A percentile compares a stretch with the other conserved stretches of the same genome.
Evolutionary conservation across 2,888 invertebrate genomes (phyloP).

Genomic region (Drosophila diplacantha): DNA sequence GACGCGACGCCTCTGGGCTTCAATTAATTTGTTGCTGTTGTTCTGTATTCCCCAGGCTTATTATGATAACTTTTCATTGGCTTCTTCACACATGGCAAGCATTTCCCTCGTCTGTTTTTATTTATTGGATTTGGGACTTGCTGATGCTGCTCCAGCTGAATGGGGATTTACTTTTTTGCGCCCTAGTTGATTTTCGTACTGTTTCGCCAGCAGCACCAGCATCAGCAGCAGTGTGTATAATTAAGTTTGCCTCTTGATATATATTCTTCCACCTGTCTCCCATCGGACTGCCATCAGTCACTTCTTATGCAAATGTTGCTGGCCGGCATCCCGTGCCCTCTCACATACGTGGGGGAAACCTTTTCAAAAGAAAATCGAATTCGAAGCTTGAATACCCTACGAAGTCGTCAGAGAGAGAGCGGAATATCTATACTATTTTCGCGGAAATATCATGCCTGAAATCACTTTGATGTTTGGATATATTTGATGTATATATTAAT

Average conservation of each 20-base stretch:
- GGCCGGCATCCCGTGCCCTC: slow-evolving; percentile 14
- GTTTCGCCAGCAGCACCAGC: slow-evolving; percentile 23
- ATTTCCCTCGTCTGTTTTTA: slow-evolving; percentile 38
- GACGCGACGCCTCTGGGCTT: slow-evolving; percentile 16
- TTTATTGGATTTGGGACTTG: slow-evolving; percentile 73
- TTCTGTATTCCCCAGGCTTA: slow-evolving; percentile 54
- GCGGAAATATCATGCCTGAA: too few relatives aligned
- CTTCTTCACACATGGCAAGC: slow-evolving; percentile 28
- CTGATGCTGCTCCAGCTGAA: slow-evolving; percentile 66
- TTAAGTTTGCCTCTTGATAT: slow-evolving; percentile 58
- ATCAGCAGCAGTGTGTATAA: slow-evolving; percentile 47
- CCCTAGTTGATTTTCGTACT: slow-evolving; percentile 20
- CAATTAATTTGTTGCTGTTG: slow-evolving; percentile 38
- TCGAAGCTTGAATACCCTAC: slow-evolving; percentile 15
- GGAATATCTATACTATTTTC: too few relatives aligned
- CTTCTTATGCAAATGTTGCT: slow-evolving; percentile 58
- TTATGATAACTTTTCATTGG: slow-evolving; percentile 56
- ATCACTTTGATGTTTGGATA: too few relatives aligned
- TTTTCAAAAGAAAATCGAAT: background rate
- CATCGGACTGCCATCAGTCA: slow-evolving; percentile 44
- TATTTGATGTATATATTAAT: too few relatives aligned
- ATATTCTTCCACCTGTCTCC: slow-evolving; percentile 50
- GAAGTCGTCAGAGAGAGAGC: too few relatives aligned
- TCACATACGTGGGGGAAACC: slow-evolving; percentile 6
- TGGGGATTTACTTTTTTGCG: slow-evolving; percentile 55